Conservation (phyloP, 2,888 invertebrate genomes). For the Allolobophora icterica region DNA sequence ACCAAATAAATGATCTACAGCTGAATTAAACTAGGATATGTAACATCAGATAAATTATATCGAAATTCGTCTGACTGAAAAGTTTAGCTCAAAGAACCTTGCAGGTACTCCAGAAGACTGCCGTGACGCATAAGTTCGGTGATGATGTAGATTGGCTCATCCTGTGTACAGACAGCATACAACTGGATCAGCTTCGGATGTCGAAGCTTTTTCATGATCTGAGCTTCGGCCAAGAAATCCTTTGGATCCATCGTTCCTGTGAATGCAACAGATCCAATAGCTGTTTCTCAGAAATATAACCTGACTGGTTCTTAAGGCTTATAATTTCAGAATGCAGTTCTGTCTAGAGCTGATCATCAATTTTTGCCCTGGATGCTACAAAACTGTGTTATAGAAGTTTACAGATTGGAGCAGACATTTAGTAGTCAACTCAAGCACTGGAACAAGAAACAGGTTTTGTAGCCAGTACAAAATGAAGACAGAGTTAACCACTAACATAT, state of each 20-base stretch:
- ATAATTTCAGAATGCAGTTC: neutral
- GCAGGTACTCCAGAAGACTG: slow-evolving; percentile 88
- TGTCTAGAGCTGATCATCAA: neutral
- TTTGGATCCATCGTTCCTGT: slow-evolving; percentile 86
- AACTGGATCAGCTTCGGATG: slow-evolving; percentile 95
- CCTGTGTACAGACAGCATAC: slow-evolving; percentile 98
- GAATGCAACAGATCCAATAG: neutral
- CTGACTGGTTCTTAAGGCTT: neutral
- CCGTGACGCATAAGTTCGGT: slow-evolving; percentile 99
- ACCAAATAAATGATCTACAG: no score
- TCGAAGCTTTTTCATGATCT: slow-evolving; percentile 98
- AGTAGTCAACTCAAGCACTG: neutral
- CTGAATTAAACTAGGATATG: no score
- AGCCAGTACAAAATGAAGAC: neutral
- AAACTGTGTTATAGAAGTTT: neutral
- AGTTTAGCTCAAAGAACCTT: slow-evolving; percentile 59
- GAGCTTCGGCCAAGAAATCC: slow-evolving; percentile 98
- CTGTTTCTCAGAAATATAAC: neutral
- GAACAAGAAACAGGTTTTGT: neutral
- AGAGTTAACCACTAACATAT: neutral
- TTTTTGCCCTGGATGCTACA: neutral
- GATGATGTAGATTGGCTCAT: slow-evolving; percentile 97
- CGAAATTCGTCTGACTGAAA: neutral
- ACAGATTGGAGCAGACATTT: neutral
- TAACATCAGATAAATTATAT: no score